These are phyloP conservation scores for Drosophila jambulina DNA, from an alignment of 1,140 invertebrate species.

Conservation along the genomic window DNA sequence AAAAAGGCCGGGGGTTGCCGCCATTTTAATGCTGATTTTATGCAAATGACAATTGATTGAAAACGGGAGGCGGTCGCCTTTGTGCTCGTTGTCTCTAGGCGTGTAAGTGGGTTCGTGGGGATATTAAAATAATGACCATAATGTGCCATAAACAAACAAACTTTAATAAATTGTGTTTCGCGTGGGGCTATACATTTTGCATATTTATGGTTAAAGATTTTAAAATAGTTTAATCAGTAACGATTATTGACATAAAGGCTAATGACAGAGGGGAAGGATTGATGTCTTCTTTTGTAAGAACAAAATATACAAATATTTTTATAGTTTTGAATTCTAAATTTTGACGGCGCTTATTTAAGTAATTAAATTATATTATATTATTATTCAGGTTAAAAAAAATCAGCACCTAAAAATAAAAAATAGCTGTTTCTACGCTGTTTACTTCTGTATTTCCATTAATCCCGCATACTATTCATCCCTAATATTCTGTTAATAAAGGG, in stretches of 20 bases:
- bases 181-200: neutral
- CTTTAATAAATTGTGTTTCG: constrained; percentile 62
- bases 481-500: neutral
- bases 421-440: neutral
- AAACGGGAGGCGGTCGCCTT: constrained; percentile 31
- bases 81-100: constrained; percentile 10
- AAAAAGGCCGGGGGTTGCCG: constrained; percentile 33
- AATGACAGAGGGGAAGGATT: neutral
- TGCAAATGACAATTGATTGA: constrained; percentile 79
- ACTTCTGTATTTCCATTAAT: neutral
- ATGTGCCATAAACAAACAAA: constrained; percentile 73
- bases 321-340: neutral
- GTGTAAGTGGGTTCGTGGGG: constrained; percentile 41
- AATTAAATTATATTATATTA: neutral
- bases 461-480: neutral
- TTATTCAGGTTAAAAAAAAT: neutral
- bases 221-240: constrained; percentile 9
- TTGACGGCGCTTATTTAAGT: neutral
- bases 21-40: constrained; percentile 74
- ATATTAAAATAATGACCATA: constrained; percentile 74
- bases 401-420: too few relatives aligned
- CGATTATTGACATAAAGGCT: neutral
- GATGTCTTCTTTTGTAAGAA: neutral
- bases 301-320: neutral
- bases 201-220: constrained; percentile 3